phyloP scores from a whole-genome alignment of 1,140 invertebrate genomes.

The Pseudobourletiella spinata region DNA sequence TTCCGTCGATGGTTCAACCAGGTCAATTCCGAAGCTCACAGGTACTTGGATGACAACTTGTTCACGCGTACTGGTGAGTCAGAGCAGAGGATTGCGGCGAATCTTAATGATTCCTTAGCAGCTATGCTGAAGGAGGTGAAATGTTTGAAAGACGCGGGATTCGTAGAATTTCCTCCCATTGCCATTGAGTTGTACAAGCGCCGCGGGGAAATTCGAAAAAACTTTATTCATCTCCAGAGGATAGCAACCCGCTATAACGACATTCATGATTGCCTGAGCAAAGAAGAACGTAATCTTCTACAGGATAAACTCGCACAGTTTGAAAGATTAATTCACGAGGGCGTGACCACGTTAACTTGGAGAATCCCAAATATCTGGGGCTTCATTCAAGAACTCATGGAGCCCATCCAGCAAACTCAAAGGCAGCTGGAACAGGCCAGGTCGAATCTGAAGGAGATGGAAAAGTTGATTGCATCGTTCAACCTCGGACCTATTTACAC shows the following conservation, averaged over 20 bases:
- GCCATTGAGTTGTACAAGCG: constrained; percentile 41
- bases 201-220: constrained; percentile 43
- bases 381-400: too few relatives aligned
- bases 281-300: constrained; percentile 74
- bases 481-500: too few relatives aligned
- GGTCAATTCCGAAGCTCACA: constrained; percentile 42
- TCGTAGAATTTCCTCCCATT: constrained; percentile 42
- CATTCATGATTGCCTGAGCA: constrained; percentile 62
- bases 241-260: constrained; percentile 53
- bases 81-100: not conserved
- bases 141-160: constrained; percentile 41
- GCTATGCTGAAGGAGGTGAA: constrained; percentile 46
- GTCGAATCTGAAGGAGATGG: too few relatives aligned
- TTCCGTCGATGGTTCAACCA: constrained; percentile 43
- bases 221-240: constrained; percentile 43
- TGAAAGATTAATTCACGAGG: constrained; percentile 65
- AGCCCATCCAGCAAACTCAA: too few relatives aligned
- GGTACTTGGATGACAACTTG: constrained; percentile 44
- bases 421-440: too few relatives aligned
- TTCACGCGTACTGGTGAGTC: constrained; percentile 42
- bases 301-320: constrained; percentile 68
- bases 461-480: too few relatives aligned
- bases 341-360: constrained; percentile 69
- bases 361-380: too few relatives aligned
- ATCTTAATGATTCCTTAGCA: constrained; percentile 1